Evolutionary conservation across 2,113 vertebrate genomes (phyloP).

Genomic region (Erythrocebus patas): DNA sequence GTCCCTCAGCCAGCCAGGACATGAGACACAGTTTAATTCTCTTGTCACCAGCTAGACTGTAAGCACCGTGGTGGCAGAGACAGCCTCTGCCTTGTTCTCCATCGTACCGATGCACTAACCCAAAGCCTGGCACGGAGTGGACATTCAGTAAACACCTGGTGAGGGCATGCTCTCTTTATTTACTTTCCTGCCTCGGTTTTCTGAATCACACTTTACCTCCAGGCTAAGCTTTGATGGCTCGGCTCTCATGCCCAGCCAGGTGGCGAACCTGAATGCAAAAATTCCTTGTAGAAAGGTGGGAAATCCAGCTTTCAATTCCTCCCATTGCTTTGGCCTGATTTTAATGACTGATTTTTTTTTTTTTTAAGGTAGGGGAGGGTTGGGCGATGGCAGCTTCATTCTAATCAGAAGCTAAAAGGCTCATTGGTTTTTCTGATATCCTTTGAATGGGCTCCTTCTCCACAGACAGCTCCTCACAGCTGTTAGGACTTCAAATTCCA

Average conservation of each 20-base stretch:
- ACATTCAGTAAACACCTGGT: not conserved
- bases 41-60: not conserved
- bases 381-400: constrained; percentile 54
- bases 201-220: not conserved
- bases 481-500: constrained; percentile 81
- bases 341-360: constrained; percentile 58
- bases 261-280: not conserved
- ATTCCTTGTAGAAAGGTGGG: not conserved
- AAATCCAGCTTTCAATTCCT: not conserved
- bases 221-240: not conserved
- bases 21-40: too few relatives aligned
- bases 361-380: constrained; percentile 22
- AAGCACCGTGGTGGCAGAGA: not conserved
- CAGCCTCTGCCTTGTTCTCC: not conserved
- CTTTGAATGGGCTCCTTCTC: constrained; percentile 76
- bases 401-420: constrained; percentile 69
- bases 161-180: not conserved
- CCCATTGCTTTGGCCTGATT: constrained; percentile 57
- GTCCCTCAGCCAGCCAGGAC: not conserved
- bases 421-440: constrained; percentile 78
- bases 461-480: constrained; percentile 79
- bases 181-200: not conserved
- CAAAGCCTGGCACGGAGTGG: rapidly evolving
- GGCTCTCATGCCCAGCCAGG: not conserved
- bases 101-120: rapidly evolving